These are phyloP conservation scores for Bovichtus variegatus DNA, from an alignment of 2,797 vertebrate genomes.

Conservation along the genomic window DNA sequence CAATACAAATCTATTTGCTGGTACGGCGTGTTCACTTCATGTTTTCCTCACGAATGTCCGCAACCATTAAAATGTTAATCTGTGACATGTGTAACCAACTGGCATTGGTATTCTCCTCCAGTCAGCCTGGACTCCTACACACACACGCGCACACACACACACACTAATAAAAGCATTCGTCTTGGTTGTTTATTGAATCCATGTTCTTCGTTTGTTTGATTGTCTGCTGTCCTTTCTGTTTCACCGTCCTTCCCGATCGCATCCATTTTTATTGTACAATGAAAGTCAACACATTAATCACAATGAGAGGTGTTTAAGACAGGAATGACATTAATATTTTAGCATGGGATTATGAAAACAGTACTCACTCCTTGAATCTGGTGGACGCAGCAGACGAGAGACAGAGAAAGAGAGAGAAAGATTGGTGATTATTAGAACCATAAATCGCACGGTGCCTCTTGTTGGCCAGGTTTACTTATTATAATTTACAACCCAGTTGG, in stretches of 20 bases:
- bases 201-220: conserved; percentile 62
- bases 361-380: conserved; percentile 99
- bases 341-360: conserved; percentile 42
- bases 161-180: conserved; percentile 16
- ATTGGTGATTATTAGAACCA: conserved; percentile 58
- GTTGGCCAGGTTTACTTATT: conserved; percentile 51
- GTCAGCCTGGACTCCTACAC: not conserved
- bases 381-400: conserved; percentile 55
- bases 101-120: not conserved
- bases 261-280: conserved; percentile 47
- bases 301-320: conserved; percentile 50
- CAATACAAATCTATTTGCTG: not conserved
- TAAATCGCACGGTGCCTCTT: conserved; percentile 57
- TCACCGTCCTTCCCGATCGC: conserved; percentile 33
- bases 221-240: conserved; percentile 48
- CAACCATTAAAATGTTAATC: not conserved
- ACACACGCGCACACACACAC: not conserved
- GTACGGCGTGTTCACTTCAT: not conserved
- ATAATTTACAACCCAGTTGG: conserved; percentile 50
- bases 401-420: conserved; percentile 46
- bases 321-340: conserved; percentile 53
- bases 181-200: conserved; percentile 34
- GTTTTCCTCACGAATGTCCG: not conserved
- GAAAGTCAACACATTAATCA: conserved; percentile 66
- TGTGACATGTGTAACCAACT: not conserved